phyloP scores from a whole-genome alignment of 2,888 invertebrate species.

The Hecatera dysodea region DNA sequence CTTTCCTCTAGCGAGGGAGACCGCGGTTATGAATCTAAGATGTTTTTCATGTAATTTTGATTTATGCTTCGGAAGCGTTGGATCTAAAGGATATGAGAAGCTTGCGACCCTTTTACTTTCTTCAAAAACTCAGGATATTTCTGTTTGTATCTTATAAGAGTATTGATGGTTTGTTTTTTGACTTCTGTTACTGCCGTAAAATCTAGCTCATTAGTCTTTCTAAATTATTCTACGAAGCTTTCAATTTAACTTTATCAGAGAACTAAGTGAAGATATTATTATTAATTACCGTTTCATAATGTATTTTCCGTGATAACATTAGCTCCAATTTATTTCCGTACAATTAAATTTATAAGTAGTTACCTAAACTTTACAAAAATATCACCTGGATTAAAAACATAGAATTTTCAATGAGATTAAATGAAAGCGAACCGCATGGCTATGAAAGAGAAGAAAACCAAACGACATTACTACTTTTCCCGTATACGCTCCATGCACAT shows the following conservation, averaged over 20 bases:
- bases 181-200: slow-evolving; percentile 2
- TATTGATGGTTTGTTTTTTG: slow-evolving; percentile 21
- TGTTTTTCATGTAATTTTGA: slow-evolving; percentile 85
- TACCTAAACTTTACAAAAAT: background rate
- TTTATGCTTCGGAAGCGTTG: slow-evolving; percentile 78
- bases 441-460: slow-evolving; percentile 8
- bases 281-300: background rate
- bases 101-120: slow-evolving; percentile 77
- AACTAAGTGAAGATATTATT: background rate
- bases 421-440: background rate
- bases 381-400: background rate
- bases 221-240: background rate
- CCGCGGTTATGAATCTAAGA: slow-evolving; percentile 76
- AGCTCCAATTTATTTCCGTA: background rate
- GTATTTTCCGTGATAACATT: background rate
- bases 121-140: slow-evolving; percentile 74
- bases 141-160: slow-evolving; percentile 66
- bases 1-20: slow-evolving; percentile 59
- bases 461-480: background rate
- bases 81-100: slow-evolving; percentile 73
- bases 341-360: background rate
- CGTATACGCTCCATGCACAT: slow-evolving; percentile 13
- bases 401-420: slow-evolving; percentile 1
- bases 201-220: background rate
- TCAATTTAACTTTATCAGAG: background rate